These are phyloP conservation scores for Trachurus trachurus DNA, from an alignment of 2,797 vertebrate species.

Conservation along the genomic window DNA sequence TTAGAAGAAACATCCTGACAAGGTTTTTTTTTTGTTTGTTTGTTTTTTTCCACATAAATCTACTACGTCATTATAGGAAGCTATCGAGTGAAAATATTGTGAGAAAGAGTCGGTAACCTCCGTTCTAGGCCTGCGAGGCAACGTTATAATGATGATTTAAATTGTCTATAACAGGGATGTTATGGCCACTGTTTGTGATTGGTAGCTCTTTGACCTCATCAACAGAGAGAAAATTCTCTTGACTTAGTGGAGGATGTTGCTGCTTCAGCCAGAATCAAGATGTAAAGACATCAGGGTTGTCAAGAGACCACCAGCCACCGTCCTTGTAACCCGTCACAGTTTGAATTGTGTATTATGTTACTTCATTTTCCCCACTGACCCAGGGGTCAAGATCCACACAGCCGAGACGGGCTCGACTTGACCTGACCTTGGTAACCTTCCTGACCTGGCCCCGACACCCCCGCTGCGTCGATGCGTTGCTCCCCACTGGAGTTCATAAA, in stretches of 20 bases:
- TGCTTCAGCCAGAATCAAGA: neutral
- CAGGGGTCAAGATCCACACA: conserved; percentile 60
- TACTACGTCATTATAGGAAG: neutral
- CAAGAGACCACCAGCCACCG: conserved; percentile 1
- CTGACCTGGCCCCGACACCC: conserved; percentile 49
- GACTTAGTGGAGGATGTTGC: neutral
- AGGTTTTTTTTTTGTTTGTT: neutral
- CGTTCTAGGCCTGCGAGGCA: neutral
- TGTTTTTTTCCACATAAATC: neutral
- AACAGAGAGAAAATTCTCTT: neutral
- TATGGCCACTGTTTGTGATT: neutral
- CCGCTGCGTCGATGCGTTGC: conserved; percentile 30
- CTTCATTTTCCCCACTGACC: conserved; percentile 60
- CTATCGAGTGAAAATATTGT: neutral
- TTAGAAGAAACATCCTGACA: neutral
- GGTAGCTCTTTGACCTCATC: neutral
- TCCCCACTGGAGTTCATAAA: conserved; percentile 67
- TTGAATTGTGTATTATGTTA: conserved; percentile 31
- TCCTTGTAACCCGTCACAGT: conserved; percentile 6
- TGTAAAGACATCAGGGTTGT: neutral
- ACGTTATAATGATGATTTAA: neutral
- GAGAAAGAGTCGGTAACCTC: neutral
- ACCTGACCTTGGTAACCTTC: conserved; percentile 61
- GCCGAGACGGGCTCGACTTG: conserved; percentile 50
- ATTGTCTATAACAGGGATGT: neutral